phyloP scores from a whole-genome alignment of 2,797 vertebrate species.

The Orestias chungarensis region DNA sequence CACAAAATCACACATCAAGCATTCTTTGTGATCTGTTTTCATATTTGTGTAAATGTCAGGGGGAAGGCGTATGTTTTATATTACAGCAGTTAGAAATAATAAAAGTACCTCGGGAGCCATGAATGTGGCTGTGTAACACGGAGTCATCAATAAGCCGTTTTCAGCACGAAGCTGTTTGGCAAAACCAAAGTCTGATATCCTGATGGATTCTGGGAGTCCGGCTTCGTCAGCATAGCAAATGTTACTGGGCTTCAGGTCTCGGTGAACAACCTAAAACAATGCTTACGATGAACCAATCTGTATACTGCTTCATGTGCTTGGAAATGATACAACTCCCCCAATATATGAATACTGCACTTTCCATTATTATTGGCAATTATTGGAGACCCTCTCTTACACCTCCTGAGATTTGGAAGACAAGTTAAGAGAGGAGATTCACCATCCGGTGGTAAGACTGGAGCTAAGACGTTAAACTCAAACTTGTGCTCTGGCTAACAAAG shows the following conservation, averaged over 20 bases:
- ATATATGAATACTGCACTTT: background rate
- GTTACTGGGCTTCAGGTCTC: conserved; percentile 96
- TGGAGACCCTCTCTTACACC: background rate
- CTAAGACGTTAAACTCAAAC: too few species aligned
- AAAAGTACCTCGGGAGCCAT: conserved; percentile 92
- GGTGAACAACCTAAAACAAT: conserved; percentile 88
- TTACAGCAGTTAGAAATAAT: background rate
- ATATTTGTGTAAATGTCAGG: background rate
- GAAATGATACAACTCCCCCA: background rate
- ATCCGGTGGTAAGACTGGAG: too few species aligned
- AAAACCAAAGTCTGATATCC: conserved; percentile 94
- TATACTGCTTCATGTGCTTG: background rate
- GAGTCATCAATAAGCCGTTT: conserved; percentile 96
- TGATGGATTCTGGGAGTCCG: conserved; percentile 90
- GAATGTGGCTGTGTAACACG: conserved; percentile 97
- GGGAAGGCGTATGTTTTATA: background rate
- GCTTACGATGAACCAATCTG: background rate
- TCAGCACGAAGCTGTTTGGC: conserved; percentile 95
- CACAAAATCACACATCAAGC: conserved; percentile 5
- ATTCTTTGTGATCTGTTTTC: background rate
- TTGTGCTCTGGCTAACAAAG: too few species aligned
- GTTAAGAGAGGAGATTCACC: too few species aligned
- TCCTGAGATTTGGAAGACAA: too few species aligned
- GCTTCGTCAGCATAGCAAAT: conserved; percentile 92
- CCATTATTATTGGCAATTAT: background rate